Conservation (phyloP, 2,113 vertebrate genomes). For the crab-eating macaque (Macaca fascicularis) region DNA sequence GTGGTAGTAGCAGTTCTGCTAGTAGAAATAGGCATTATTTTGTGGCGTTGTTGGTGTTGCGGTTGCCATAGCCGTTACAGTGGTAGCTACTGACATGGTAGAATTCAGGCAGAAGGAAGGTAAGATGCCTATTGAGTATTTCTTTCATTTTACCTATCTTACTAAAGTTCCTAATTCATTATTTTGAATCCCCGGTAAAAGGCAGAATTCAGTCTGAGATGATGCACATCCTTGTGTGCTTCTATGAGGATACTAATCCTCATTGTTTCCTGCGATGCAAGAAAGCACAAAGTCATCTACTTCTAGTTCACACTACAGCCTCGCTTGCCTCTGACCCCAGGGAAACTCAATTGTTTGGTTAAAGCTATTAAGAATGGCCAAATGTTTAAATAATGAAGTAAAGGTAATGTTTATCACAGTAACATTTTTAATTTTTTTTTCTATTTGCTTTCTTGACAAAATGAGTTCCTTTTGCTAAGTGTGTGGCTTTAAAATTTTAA, state of each 20-base stretch:
- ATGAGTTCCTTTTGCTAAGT: background rate
- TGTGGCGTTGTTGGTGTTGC: background rate
- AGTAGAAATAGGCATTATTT: background rate
- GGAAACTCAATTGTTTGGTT: background rate
- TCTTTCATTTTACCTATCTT: background rate
- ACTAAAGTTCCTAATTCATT: background rate
- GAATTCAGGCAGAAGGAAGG: background rate
- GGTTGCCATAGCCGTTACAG: background rate
- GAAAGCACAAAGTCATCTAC: background rate
- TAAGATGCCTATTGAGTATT: background rate
- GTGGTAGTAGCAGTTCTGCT: rapidly evolving
- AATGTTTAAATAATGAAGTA: background rate
- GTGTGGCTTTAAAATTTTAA: conserved; percentile 49
- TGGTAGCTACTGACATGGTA: background rate
- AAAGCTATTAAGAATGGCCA: background rate
- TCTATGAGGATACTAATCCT: background rate
- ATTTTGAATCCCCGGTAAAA: background rate
- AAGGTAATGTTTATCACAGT: background rate
- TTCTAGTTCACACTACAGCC: background rate
- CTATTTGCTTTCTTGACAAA: background rate
- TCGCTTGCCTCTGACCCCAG: background rate
- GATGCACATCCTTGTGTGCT: background rate
- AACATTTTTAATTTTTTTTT: background rate
- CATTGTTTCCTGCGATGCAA: background rate
- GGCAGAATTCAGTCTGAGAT: background rate